Percentiles rank a stretch among this genome's conserved stretches.
Evolutionary conservation across 2,113 vertebrate species (phyloP).

Genomic region (Phoxinus phoxinus): DNA sequence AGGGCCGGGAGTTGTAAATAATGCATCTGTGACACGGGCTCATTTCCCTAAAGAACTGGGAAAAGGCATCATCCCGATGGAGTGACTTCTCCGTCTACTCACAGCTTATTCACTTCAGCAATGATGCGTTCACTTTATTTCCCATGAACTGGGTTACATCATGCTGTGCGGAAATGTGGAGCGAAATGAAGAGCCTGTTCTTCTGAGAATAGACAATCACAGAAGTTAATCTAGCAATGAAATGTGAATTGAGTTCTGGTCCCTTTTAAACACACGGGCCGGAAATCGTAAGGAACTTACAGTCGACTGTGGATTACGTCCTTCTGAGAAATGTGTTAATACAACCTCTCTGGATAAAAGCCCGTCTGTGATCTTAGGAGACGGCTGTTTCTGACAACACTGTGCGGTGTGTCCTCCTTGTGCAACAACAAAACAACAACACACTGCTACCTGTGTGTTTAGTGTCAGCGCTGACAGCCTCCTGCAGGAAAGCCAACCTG

Average conservation of each 20-base stretch:
- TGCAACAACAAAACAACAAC: slow-evolving; percentile 8
- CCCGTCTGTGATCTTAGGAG: not conserved
- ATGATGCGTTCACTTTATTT: slow-evolving; percentile 24
- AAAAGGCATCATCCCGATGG: slow-evolving; percentile 13
- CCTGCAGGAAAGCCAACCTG: slow-evolving; percentile 47
- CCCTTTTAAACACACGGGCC: not conserved
- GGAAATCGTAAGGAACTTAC: not conserved
- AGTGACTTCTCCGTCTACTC: not conserved
- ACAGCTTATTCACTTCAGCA: not conserved
- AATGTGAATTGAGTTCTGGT: not conserved
- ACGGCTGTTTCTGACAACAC: not conserved
- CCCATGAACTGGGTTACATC: not conserved
- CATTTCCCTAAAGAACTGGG: not conserved
- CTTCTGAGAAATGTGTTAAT: not conserved
- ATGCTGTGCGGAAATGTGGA: not conserved
- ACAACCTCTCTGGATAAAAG: not conserved
- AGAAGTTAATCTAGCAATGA: slow-evolving; percentile 25
- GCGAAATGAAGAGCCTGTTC: slow-evolving; percentile 23
- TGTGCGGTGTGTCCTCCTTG: not conserved
- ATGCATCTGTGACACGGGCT: slow-evolving; percentile 37
- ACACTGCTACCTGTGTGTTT: slow-evolving; percentile 25
- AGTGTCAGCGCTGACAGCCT: slow-evolving; percentile 37
- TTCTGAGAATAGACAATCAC: slow-evolving; percentile 13
- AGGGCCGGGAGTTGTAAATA: slow-evolving; percentile 36
- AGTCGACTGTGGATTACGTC: not conserved